Base-by-base conservation (phyloP, 2,888 invertebrate species). In the Nineta flava region DNA sequence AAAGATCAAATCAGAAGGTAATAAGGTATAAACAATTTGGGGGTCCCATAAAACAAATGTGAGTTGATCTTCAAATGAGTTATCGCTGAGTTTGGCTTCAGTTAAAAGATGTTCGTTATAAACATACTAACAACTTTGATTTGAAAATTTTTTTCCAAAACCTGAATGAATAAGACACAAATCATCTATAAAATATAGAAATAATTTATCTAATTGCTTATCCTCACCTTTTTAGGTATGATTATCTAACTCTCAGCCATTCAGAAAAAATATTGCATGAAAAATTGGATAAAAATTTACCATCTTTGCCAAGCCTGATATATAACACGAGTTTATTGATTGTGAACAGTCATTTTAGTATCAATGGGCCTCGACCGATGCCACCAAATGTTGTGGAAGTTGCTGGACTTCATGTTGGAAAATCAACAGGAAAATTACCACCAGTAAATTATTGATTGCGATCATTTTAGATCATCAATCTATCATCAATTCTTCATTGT, bases 271-370 rank as follows among this genome's bases (percentile, higher is more conserved):
- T 46, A 6, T 9, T 16, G 13, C 26, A 9, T 1, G 32, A 46
- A 34, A 64, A 72, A 16, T 76, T 76, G 58, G 75, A 76, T 1
- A 57, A 66, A 7, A 55, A 61, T 45, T 65, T 72, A 46, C 65
- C 71, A 1, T 66, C 65, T 42, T 57, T 76, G 52, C 66, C 70
- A 42, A 57, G 60, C 2, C 57, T 76, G 50, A 68, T 72, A 1
- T 65, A 63, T 49, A 72, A 74, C 56, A 72, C 70, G 54, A 75
- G 75, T 57, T 58, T 76, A 44, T 65, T 75, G 42, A 56, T 77
- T 21, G 70, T 72, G 0, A 76, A 76, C 55, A 74, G 73, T 50
- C 75, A 76, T 58, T 73, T 71, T 55, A 75, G 73, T 55, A 68
- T 74, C 47, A 74, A 74, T 54, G 70, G 71, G 58, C 70, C 73